phyloP scores from a whole-genome alignment of 2,888 invertebrate species.

The Archips xylosteana region DNA sequence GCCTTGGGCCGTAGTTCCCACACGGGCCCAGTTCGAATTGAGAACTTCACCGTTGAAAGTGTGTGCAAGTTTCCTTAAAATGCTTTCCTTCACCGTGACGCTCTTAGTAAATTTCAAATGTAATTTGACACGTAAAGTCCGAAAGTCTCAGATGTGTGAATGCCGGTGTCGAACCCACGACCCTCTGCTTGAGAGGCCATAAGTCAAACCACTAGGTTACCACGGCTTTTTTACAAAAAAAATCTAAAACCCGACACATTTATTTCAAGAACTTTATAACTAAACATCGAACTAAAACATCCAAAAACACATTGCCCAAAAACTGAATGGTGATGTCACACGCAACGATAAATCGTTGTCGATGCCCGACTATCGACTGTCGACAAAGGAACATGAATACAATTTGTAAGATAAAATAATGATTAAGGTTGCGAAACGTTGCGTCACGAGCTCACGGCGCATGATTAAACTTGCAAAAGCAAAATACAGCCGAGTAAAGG shows the following conservation, averaged over 20 bases:
- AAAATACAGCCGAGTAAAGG: conserved; percentile 82
- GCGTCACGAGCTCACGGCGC: conserved; percentile 81
- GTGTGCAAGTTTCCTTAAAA: too few species aligned
- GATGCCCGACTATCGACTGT: conserved; percentile 61
- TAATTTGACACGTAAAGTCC: too few species aligned
- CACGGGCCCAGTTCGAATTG: too few species aligned
- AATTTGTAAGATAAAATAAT: conserved; percentile 85
- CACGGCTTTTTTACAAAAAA: too few species aligned
- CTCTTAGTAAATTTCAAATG: too few species aligned
- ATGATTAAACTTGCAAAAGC: conserved; percentile 86
- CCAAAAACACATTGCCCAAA: conserved; percentile 18
- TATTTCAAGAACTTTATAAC: not conserved
- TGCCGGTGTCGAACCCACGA: too few species aligned
- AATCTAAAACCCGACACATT: not conserved
- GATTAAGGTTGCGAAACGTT: conserved; percentile 82
- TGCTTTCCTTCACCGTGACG: too few species aligned
- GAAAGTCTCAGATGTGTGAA: too few species aligned
- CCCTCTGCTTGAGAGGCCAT: too few species aligned
- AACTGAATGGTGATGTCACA: conserved; percentile 60
- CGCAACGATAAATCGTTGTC: conserved; percentile 50
- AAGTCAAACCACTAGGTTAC: too few species aligned
- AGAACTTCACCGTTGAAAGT: too few species aligned
- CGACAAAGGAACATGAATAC: conserved; percentile 72
- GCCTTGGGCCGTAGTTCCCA: too few species aligned
- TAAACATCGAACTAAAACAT: not conserved